A percentile compares a stretch with the other conserved stretches of the same genome.
These are phyloP conservation scores for Trachelus stipa DNA, from an alignment of 2,888 invertebrate species.

Conservation along the genomic window DNA sequence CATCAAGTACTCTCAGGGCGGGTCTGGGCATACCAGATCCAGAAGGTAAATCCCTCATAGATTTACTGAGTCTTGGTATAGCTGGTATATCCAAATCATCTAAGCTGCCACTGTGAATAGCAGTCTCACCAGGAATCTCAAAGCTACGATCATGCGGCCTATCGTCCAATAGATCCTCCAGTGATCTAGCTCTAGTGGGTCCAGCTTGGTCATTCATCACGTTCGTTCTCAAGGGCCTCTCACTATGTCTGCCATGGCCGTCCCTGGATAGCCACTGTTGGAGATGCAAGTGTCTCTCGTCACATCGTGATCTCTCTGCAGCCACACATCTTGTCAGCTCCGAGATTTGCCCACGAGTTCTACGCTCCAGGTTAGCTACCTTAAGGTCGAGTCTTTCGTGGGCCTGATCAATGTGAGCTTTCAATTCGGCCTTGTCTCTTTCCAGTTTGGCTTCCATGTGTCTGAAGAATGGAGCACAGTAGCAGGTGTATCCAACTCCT, in stretches of 20 bases:
- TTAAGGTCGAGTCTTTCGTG: slow-evolving; percentile 84
- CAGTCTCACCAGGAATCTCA: slow-evolving; percentile 58
- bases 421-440: slow-evolving; percentile 82
- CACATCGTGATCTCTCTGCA: slow-evolving; percentile 73
- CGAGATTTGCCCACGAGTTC: slow-evolving; percentile 79
- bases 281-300: slow-evolving; percentile 75
- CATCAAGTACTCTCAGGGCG: slow-evolving; percentile 45
- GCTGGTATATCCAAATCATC: slow-evolving; percentile 60
- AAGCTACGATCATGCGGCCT: slow-evolving; percentile 53
- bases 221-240: slow-evolving; percentile 66
- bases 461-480: slow-evolving; percentile 91
- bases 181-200: slow-evolving; percentile 77
- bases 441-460: slow-evolving; percentile 88
- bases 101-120: slow-evolving; percentile 51
- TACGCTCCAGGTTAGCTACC: slow-evolving; percentile 82
- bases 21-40: slow-evolving; percentile 40
- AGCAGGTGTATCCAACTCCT: slow-evolving; percentile 93
- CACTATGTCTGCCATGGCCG: slow-evolving; percentile 72
- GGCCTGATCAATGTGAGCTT: slow-evolving; percentile 82
- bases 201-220: slow-evolving; percentile 67
- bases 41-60: slow-evolving; percentile 52
- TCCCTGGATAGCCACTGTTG: slow-evolving; percentile 79
- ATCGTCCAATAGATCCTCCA: slow-evolving; percentile 75
- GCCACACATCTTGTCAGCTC: slow-evolving; percentile 77
- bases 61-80: slow-evolving; percentile 54